Evolutionary conservation across 37 sponge, comb jelly and placozoan species (phyloP).

Genomic region (Chondrosia reniformis): DNA sequence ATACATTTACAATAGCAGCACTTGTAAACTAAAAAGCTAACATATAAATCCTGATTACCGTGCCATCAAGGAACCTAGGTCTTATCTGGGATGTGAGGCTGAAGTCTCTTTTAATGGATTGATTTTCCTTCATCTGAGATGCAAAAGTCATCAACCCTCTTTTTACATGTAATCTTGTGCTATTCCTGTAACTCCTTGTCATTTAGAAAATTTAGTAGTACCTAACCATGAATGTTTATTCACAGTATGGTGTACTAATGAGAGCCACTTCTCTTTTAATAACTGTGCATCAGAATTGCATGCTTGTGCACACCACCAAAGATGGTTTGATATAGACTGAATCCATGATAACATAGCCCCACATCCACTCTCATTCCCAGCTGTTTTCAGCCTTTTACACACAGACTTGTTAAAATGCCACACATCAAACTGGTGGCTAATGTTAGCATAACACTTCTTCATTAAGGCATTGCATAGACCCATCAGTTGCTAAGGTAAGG

Average conservation of each 20-base stretch:
- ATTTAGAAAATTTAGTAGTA: neutral
- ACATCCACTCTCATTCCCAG: conserved; percentile 13
- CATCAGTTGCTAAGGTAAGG: too few relatives aligned
- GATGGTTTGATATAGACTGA: conserved; percentile 19
- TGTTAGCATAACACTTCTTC: conserved; percentile 18
- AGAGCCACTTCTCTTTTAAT: neutral
- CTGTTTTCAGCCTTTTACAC: neutral
- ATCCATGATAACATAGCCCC: conserved; percentile 12
- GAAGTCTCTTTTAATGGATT: too few relatives aligned
- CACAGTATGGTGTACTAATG: neutral
- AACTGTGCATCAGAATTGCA: conserved; percentile 9
- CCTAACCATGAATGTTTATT: neutral
- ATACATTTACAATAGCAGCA: too few relatives aligned
- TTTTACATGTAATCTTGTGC: too few relatives aligned
- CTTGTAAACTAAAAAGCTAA: too few relatives aligned
- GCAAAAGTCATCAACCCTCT: too few relatives aligned
- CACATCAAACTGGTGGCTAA: conserved; percentile 45
- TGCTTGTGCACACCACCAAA: conserved; percentile 30
- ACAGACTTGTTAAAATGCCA: conserved; percentile 37
- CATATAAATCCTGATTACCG: too few relatives aligned
- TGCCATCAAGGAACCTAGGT: too few relatives aligned
- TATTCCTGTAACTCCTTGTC: too few relatives aligned
- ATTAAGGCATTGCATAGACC: neutral
- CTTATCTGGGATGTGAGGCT: too few relatives aligned
- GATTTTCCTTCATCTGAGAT: too few relatives aligned